Percentiles rank a stretch among this genome's conserved stretches.
These are phyloP conservation scores for Athetis lepigone DNA, from an alignment of 2,888 invertebrate species.

Conservation along the genomic window DNA sequence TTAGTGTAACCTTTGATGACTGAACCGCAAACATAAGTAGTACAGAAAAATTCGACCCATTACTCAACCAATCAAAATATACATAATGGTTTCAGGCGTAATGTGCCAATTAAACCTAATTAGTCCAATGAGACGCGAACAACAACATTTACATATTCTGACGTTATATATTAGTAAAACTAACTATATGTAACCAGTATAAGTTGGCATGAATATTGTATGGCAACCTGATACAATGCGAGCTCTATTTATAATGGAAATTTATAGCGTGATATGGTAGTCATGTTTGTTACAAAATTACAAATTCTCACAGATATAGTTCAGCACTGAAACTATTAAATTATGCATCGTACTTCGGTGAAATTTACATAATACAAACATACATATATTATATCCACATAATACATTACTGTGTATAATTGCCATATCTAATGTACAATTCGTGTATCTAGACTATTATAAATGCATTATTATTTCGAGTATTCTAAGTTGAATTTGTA, in stretches of 20 bases:
- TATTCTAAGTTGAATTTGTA: constrained; percentile 11
- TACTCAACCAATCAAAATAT: constrained; percentile 2
- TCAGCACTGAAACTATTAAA: constrained; percentile 22
- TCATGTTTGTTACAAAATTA: constrained; percentile 25
- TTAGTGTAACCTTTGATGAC: too few relatives aligned
- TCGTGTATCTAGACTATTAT: constrained; percentile 31
- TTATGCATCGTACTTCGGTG: constrained; percentile 34
- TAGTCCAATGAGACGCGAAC: constrained; percentile 17
- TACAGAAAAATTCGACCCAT: constrained; percentile 3
- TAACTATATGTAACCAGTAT: too few relatives aligned
- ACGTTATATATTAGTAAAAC: too few relatives aligned
- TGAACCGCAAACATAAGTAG: too few relatives aligned
- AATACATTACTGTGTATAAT: constrained; percentile 5
- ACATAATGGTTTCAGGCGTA: not conserved
- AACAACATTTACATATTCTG: constrained; percentile 18
- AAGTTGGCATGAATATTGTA: too few relatives aligned
- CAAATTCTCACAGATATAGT: constrained; percentile 1
- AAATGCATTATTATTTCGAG: constrained; percentile 29
- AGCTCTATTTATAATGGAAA: too few relatives aligned
- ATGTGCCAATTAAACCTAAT: constrained; percentile 21
- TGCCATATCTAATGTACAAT: constrained; percentile 31
- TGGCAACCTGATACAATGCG: too few relatives aligned
- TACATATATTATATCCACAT: not conserved
- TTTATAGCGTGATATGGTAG: too few relatives aligned
- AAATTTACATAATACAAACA: constrained; percentile 41